Conservation (phyloP, 2,888 invertebrate species). For the Toxonevra muliebris region DNA sequence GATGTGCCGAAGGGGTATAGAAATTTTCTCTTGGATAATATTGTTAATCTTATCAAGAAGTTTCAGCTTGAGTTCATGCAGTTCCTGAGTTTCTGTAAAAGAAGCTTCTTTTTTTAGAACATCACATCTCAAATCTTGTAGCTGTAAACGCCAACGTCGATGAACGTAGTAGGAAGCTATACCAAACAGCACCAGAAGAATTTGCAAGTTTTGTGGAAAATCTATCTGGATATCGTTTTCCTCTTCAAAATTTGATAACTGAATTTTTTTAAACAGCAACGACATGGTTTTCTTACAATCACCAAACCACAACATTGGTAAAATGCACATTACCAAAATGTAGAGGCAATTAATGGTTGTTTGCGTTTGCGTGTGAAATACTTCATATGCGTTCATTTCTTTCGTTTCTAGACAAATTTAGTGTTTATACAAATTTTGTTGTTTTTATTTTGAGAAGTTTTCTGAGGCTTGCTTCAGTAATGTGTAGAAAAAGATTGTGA, state of each 20-base stretch:
- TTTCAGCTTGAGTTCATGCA: slow-evolving; percentile 33
- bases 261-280: slow-evolving; percentile 39
- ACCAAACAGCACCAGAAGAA: slow-evolving; percentile 32
- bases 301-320: slow-evolving; percentile 40
- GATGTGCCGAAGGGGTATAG: slow-evolving; percentile 14
- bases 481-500: no score
- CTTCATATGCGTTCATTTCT: slow-evolving; percentile 40
- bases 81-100: slow-evolving; percentile 36
- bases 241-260: slow-evolving; percentile 29
- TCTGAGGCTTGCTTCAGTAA: no score
- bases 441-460: no score
- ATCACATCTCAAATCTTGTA: slow-evolving; percentile 29
- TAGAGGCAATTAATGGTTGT: slow-evolving; percentile 35
- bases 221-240: slow-evolving; percentile 28
- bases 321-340: slow-evolving; percentile 35
- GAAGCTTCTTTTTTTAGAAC: slow-evolving; percentile 29
- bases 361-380: slow-evolving; percentile 37
- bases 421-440: no score
- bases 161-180: slow-evolving; percentile 30
- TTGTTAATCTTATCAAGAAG: slow-evolving; percentile 35
- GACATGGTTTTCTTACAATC: slow-evolving; percentile 41
- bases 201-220: slow-evolving; percentile 28
- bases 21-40: slow-evolving; percentile 33
- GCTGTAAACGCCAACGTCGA: slow-evolving; percentile 37
- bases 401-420: no score